These are phyloP conservation scores for Mus spicilegus DNA, from an alignment of 2,113 vertebrate species.

Conservation along the genomic window DNA sequence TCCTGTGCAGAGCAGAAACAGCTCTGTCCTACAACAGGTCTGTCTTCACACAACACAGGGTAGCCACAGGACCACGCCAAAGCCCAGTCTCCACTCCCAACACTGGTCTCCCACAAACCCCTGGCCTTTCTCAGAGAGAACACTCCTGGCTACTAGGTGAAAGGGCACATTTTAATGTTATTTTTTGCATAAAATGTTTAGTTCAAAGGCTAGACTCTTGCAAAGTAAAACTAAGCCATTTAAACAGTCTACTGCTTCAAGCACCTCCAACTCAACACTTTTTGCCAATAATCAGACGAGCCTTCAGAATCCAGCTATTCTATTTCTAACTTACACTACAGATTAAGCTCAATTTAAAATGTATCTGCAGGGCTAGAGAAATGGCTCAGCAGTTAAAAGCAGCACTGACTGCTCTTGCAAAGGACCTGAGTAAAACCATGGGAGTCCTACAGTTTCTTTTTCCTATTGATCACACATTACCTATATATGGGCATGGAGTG, in stretches of 20 bases:
- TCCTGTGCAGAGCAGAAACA: background rate
- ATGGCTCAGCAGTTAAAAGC: background rate
- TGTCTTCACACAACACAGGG: background rate
- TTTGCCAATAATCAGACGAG: background rate
- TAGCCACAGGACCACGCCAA: background rate
- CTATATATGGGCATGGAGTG: background rate
- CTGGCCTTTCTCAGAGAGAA: background rate
- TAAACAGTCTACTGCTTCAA: background rate
- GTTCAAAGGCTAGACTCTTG: background rate
- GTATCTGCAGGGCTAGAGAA: too few species aligned
- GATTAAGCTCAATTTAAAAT: slow-evolving; percentile 3
- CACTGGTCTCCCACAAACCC: background rate
- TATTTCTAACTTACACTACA: background rate
- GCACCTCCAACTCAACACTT: background rate
- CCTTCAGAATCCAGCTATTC: background rate
- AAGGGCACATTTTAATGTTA: background rate
- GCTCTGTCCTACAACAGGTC: background rate
- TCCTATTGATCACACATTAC: background rate
- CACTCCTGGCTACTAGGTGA: background rate
- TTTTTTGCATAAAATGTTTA: background rate
- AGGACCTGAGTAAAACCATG: background rate
- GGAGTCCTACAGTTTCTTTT: background rate
- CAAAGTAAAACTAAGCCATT: background rate
- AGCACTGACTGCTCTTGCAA: background rate
- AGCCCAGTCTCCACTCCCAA: background rate